Evolutionary conservation across 2,888 invertebrate species (phyloP), one percentile per base, ranked within the genome.

Genomic region (Idaea aversata): DNA sequence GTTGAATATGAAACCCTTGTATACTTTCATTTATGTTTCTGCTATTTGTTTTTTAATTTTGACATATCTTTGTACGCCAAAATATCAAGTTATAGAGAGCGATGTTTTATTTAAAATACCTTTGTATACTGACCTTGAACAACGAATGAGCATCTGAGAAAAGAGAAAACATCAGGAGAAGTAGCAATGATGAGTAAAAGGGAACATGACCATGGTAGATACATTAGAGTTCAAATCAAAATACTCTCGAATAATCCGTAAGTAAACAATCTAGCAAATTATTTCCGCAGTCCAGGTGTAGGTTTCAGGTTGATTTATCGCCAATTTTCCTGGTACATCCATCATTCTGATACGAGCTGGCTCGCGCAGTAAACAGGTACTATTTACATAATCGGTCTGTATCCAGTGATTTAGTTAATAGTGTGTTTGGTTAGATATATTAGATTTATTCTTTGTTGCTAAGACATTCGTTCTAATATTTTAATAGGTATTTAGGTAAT

Each of bases 281-380:
- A 47, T 47, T 47, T 47, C 47, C 47, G 47, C 47, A 25, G 47
- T 47, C 47, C 47, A 47, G 47, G 60, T 63, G 63, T 66, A 65
- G 16, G 57, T 83, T 79, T 79, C 80, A 78, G 47, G 74, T 77
- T 83, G 79, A 85, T 83, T 84, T 78, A 72, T 63, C 74, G 68
- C 64, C 81, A 77, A 84, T 85, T 83, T 83, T 80, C 82, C 80
- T 66, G 73, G 71, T 68, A 64, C 86, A 88, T 90, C 89, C 82
- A 86, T 83, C 85, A 86, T 80, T 68, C 70, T 73, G 78, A 81
- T 79, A 81, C 13, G 13, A 47, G 13, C 47, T 10, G 47, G 10
- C 47, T 47, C 47, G 47, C 47, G 47, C 47, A 10, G 47, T 47
- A 47, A 47, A 47, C 47, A 47, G 47, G 47, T 47, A 47, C 7